These are phyloP conservation scores for Heliothis virescens DNA, from an alignment of 1,140 invertebrate species.

Conservation along the genomic window DNA sequence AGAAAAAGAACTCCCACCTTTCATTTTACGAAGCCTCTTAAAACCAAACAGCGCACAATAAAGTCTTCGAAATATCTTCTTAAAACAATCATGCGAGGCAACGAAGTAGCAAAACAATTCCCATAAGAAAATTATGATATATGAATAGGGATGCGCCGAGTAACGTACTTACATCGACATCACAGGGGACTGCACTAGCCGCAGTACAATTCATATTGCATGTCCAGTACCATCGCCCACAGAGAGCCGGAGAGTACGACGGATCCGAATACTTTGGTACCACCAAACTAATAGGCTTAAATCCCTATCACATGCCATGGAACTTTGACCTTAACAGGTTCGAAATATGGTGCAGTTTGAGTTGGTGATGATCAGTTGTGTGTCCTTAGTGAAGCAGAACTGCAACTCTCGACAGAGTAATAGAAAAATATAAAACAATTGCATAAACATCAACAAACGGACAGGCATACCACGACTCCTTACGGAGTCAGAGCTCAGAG, in stretches of 20 bases:
- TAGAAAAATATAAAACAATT: conserved; percentile 84
- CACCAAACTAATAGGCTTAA: conserved; percentile 53
- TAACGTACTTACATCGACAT: conserved; percentile 42
- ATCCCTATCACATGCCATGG: conserved; percentile 38
- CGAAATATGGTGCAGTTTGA: not conserved
- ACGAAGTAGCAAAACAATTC: conserved; percentile 45
- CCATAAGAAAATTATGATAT: conserved; percentile 48
- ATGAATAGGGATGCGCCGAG: conserved; percentile 44
- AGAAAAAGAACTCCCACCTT: conserved; percentile 14
- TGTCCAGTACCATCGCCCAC: conserved; percentile 82
- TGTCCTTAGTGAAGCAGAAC: not conserved
- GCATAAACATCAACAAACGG: conserved; percentile 73
- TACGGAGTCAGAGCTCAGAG: conserved; percentile 61
- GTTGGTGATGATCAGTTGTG: not conserved
- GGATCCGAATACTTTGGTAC: conserved; percentile 54
- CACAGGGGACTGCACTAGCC: conserved; percentile 64
- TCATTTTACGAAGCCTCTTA: conserved; percentile 19
- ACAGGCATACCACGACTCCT: conserved; percentile 71
- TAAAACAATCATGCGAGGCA: conserved; percentile 5
- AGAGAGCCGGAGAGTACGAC: conserved; percentile 68
- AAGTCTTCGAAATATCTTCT: conserved; percentile 11
- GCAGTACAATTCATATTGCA: conserved; percentile 79
- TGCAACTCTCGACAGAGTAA: conserved; percentile 54
- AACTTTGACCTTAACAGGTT: conserved; percentile 46
- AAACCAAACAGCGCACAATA: conserved; percentile 23